These are phyloP conservation scores for Callipepla squamata DNA, from an alignment of 2,113 vertebrate genomes.

Conservation along the genomic window DNA sequence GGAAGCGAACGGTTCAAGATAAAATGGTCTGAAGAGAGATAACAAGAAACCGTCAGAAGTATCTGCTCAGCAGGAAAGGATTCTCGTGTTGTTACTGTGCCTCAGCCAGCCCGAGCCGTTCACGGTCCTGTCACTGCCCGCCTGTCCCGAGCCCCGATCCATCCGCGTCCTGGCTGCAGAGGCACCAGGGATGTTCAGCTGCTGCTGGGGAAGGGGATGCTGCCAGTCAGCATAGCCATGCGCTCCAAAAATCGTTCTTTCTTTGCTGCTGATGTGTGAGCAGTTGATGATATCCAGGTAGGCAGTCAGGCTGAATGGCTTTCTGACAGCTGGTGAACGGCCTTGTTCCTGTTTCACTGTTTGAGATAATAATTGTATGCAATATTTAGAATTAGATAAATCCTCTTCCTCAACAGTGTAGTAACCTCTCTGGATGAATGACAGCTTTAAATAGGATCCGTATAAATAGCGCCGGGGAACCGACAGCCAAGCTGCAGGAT, in stretches of 20 bases:
- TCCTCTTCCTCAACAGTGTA: background rate
- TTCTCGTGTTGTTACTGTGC: background rate
- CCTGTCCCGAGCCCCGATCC: background rate
- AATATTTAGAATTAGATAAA: constrained; percentile 3
- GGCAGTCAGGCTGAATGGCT: background rate
- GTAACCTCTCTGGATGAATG: constrained; percentile 5
- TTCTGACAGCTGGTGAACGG: background rate
- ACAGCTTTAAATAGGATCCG: constrained; percentile 10
- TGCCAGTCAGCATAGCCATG: background rate
- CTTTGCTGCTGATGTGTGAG: background rate
- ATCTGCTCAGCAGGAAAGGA: background rate
- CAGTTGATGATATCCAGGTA: background rate
- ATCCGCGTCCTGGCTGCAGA: background rate
- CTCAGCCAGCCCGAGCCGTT: background rate
- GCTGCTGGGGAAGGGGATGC: background rate
- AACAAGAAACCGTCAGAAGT: background rate
- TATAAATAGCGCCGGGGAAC: background rate
- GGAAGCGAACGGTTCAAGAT: background rate
- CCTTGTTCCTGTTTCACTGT: background rate
- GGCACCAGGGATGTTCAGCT: background rate
- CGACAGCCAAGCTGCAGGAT: constrained; percentile 17
- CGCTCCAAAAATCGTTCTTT: background rate
- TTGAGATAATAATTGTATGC: background rate
- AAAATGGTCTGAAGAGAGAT: background rate
- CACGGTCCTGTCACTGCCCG: background rate